Base-by-base conservation (phyloP, 2,113 vertebrate species). In the Procavia capensis region DNA sequence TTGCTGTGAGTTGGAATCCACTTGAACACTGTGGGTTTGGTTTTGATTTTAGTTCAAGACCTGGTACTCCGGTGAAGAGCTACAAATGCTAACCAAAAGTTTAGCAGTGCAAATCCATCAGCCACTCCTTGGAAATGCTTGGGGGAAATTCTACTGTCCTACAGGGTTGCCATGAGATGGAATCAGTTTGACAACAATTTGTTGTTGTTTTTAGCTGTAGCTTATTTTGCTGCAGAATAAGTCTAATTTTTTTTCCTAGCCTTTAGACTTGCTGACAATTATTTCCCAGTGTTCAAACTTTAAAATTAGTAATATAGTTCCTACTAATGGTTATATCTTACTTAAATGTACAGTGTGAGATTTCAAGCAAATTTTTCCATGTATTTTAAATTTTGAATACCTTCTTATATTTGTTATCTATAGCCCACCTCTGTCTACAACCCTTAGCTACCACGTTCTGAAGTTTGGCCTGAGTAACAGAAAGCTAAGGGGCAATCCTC, bases 231-330 rank as follows among this genome's bases (percentile, higher is more conserved):
- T 92, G 39, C 57, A 83, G 19, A 90, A 70, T 94, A 92, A 92
- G 64, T 81, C 20, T 78, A 63, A 63, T 36, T 83, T 91, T 92
- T 70, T 27, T 92, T 70, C 22, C 6, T 34, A 63, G 31, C 17
- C 31, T 63, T 95, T 95, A 66, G 36, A 79, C 54, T 79, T 79
- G 29, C 75, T 89, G 20, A 92, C 70, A 83, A 76, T 81, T 93
- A 88, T 88, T 84, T 95, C 20, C 13, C 36, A 64, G 39, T 83
- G 74, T 74, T 88, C 22, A 68, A 57, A 84, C 34, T 43, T 90
- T 95, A 64, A 86, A 88, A 24, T 93, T 88, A 88, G 36, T 66
- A 59, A 78, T 66, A 14, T 50, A 79, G 36, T 93, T 78, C 34
- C 63, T 59, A 1, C 61, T 87, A 72, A 63, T 80, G 24, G 6